Base-by-base conservation (phyloP, 2,888 invertebrate species). In the Orthonevra nobilis region DNA sequence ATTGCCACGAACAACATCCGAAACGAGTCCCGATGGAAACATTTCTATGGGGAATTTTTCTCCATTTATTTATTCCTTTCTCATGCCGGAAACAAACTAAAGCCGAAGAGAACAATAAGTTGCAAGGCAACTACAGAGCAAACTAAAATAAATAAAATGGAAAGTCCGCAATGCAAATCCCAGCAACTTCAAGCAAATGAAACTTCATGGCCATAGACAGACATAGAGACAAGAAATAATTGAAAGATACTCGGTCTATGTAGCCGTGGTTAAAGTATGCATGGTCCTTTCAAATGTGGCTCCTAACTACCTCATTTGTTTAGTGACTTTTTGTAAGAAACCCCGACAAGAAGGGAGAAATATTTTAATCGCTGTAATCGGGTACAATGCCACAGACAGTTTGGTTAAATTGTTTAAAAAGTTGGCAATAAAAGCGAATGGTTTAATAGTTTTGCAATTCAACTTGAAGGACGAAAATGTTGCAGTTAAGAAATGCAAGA, bases 121-220 rank as follows among this genome's bases (percentile, higher is more conserved):
- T 28, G 32, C 30, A 58, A 32, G 28, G 15, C n/a, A 23, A 4
- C 36, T 1, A 48, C 34, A 19, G 40, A 20, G 20, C 9, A 58
- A 17, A 44, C 6, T 14, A 32, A 60, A 23, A 20, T 50, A 17
- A 44, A 14, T 17, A 32, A 60, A 30, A 20, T 19, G 32, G 48
- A 77, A 77, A 77, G 44, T 54, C 64, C 64, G 38, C 77, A 77
- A 70, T 70, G 70, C 64, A 77, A 77, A 77, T 73, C 30, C 34
- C 56, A 61, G 40, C 23, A 58, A n/a, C 5, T 3, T 10, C 56
- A 63, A 70, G 64, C 64, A 77, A 77, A 77, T 77, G 64, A 72
- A 64, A 77, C 58, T 77, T 72, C 64, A 72, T 72, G 42, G 52
- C 64, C 42, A 20, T 38, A 66, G 60, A 60, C 60, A 60, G 70